Base-by-base conservation (phyloP, 2,113 vertebrate genomes). In the Laticauda colubrina region DNA sequence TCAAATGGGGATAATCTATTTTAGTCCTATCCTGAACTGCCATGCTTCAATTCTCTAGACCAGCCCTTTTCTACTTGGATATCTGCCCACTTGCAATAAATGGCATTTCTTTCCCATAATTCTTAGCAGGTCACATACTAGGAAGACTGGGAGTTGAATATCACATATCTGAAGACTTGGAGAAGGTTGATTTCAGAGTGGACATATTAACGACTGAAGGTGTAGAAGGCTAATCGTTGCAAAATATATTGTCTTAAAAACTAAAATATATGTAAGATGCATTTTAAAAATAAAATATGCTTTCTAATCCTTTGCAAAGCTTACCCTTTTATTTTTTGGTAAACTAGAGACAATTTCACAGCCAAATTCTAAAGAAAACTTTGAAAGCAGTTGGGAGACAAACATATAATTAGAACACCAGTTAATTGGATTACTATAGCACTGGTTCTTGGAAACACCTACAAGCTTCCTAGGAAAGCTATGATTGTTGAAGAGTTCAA, bases 401-500 rank as follows among this genome's bases (percentile, higher is more conserved):
- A 48, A 90, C 48, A 57, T 34, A 54, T 88, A 93, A 94, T 90
- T 92, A 95, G 93, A 0, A 43, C 5, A 85, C 51, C 93, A 93
- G 85, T 29, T 95, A 95, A 95, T 90, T 95, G 34, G 55, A 24
- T 91, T 26, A 91, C 23, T 93, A 94, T 90, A 87, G 90, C 69
- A 88, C n/a, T 92, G 64, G 39, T 11, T 94, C 75, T 14, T 51
- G 29, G 81, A 85, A 97, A 75, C 26, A 89, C 91, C 92, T 94
- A 90, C 18, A 88, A 94, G 91, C 92, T 91, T 95, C 75, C 93
- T 54, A 90, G 93, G 34, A 88, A n/a, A 91, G 39, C 43, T 51
- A 85, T 91, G 94, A 95, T 94, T 96, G 94, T 88, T 61, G 93
- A 85, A 95, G 91, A 92, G 85, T 88, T 94, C 2, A 93, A 89